A percentile compares a stretch with the other conserved stretches of the same genome.
Conservation (phyloP, 2,113 vertebrate genomes). For the Silurus asotus region DNA sequence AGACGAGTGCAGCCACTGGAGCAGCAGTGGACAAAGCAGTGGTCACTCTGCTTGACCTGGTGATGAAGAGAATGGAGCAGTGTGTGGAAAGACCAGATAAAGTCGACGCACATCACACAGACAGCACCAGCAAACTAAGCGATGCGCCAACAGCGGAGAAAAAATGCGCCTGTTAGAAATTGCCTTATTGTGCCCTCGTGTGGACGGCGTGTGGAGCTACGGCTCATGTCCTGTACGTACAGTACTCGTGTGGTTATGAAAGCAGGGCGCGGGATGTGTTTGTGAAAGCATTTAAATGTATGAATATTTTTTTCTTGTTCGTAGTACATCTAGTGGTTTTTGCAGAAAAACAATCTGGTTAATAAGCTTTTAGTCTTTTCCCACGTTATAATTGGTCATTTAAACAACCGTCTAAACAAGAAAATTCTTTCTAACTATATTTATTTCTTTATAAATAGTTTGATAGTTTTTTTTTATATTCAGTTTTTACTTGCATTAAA, state of each 20-base stretch:
- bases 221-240: slow-evolving; percentile 19
- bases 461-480: slow-evolving; percentile 1
- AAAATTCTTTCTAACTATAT: neutral
- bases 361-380: neutral
- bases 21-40: slow-evolving; percentile 86
- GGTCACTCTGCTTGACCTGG: slow-evolving; percentile 88
- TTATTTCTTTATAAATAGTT: slow-evolving; percentile 8
- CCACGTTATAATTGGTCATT: neutral
- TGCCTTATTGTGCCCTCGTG: neutral
- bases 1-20: slow-evolving; percentile 90
- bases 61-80: slow-evolving; percentile 97
- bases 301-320: slow-evolving; percentile 8
- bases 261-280: neutral
- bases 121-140: slow-evolving; percentile 76
- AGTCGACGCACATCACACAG: slow-evolving; percentile 74
- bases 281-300: slow-evolving; percentile 6
- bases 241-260: neutral
- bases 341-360: neutral
- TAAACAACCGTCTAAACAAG: neutral
- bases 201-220: slow-evolving; percentile 29
- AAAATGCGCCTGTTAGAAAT: slow-evolving; percentile 86
- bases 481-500: neutral
- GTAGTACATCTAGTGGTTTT: neutral
- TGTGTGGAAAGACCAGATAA: slow-evolving; percentile 83
- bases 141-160: slow-evolving; percentile 71